Base-by-base conservation (phyloP, 2,797 vertebrate species). In the Erpetoichthys calabaricus region DNA sequence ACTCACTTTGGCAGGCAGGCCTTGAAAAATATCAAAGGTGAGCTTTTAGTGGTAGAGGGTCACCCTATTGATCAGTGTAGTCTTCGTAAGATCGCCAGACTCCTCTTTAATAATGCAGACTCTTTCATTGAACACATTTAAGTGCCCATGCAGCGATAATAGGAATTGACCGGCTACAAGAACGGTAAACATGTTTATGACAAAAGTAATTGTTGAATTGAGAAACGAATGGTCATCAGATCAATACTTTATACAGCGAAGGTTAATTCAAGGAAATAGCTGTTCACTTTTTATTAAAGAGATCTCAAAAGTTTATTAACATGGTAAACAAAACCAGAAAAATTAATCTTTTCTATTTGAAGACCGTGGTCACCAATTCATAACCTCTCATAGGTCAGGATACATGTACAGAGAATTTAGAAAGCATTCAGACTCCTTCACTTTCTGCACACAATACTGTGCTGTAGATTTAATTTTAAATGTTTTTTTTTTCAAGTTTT, bases 11-110 rank as follows among this genome's bases (percentile, higher is more conserved):
- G 25, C 25, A 25, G 25, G 25, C 25, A 25, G 25, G 25, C 25
- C 25, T 25, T 25, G 25, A 25, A 25, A 25, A 25, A 25, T 25
- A 25, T 25, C 25, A 65, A 63, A 70, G 67, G 64, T 60, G 63
- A 73, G 6, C 9, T 10, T 43, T 47, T 7, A 49, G 53, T 60
- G 57, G 67, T 64, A 60, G 57, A 60, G 60, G 58, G 52, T 59
- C 65, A 64, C 57, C 9, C 42, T 68, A 76, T 73, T 73, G 72
- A 79, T 74, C 72, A 74, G 69, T 60, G 62, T 63, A 60, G 61
- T 57, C 57, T 66, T 72, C 60, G 61, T 67, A 74, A 80, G 68
- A 70, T 74, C 25, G 25, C 1, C 76, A 78, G 62, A 53, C 57
- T 67, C 68, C 72, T 76, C 67, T 69, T 68, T 72, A 64, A 63